These are phyloP conservation scores for Folsomia manolachei DNA, from an alignment of 2,888 invertebrate species.

Conservation along the genomic window DNA sequence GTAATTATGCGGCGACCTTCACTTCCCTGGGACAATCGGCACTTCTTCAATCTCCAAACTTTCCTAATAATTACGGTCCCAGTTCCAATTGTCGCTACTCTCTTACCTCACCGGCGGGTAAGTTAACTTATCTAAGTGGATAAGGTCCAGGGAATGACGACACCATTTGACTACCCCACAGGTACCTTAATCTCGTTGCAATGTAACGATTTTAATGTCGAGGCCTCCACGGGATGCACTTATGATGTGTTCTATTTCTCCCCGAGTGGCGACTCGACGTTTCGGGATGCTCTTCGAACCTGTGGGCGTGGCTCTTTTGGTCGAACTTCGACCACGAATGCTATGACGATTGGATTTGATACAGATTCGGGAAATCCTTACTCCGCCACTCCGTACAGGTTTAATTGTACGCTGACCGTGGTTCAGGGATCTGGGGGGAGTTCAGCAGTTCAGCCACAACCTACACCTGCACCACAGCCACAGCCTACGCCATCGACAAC, in stretches of 20 bases:
- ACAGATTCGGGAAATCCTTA: conserved; percentile 25
- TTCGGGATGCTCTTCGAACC: conserved; percentile 23
- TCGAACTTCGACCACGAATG: conserved; percentile 24
- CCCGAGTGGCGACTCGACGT: conserved; percentile 33
- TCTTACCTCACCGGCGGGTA: conserved; percentile 23
- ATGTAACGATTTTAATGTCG: conserved; percentile 42
- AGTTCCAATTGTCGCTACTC: conserved; percentile 36
- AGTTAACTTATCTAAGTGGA: too few species aligned
- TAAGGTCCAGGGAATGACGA: not conserved
- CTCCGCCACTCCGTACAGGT: conserved; percentile 12
- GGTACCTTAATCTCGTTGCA: conserved; percentile 34
- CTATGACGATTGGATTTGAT: conserved; percentile 32
- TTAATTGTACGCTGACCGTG: conserved; percentile 23
- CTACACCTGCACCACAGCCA: not conserved
- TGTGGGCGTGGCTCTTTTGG: conserved; percentile 34
- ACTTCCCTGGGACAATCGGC: conserved; percentile 32
- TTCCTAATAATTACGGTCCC: conserved; percentile 30
- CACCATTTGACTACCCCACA: not conserved
- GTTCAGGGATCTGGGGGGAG: not conserved
- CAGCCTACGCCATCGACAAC: conserved; percentile 3
- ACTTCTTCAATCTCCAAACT: conserved; percentile 31
- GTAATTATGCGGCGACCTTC: conserved; percentile 22
- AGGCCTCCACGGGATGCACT: conserved; percentile 27
- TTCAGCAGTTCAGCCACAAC: not conserved
- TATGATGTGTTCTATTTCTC: conserved; percentile 40